Percentiles rank a stretch among this genome's conserved stretches.
Evolutionary conservation across 2,797 vertebrate genomes (phyloP).

Genomic region (Coccyzus lansbergi): DNA sequence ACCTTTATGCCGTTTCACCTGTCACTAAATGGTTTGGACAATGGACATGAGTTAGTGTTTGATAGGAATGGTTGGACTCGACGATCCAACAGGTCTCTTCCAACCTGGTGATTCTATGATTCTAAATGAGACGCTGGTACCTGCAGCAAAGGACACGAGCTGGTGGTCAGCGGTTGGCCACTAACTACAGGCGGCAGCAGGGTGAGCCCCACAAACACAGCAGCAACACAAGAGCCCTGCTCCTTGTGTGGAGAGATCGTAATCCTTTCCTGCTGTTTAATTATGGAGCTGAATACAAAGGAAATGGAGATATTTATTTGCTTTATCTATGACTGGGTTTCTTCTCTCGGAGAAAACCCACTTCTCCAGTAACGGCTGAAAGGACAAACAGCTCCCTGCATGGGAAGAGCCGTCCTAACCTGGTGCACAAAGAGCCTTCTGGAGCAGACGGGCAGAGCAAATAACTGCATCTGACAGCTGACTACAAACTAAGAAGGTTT

Average conservation of each 20-base stretch:
- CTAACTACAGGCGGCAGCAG: not conserved
- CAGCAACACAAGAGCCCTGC: fast-evolving
- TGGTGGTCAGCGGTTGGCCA: not conserved
- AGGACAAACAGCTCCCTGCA: fast-evolving
- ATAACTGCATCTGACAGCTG: not conserved
- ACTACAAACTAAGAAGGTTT: not conserved
- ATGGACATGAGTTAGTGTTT: too few species aligned
- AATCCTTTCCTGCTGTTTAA: fast-evolving
- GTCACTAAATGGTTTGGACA: too few species aligned
- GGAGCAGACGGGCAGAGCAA: not conserved
- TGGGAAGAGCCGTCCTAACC: not conserved
- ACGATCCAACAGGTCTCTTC: too few species aligned
- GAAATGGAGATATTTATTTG: fast-evolving
- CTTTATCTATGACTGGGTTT: fast-evolving
- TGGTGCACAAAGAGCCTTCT: not conserved
- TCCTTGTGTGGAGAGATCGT: too few species aligned
- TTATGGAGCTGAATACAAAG: not conserved
- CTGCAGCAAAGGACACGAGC: not conserved
- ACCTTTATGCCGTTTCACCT: not conserved
- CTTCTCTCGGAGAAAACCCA: fast-evolving
- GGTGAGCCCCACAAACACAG: not conserved
- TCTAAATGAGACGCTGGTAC: fast-evolving
- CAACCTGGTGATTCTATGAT: too few species aligned
- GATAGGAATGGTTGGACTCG: too few species aligned
- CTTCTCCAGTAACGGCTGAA: not conserved